Conservation (phyloP, 1,140 invertebrate genomes). For the Pseudomyrmex dendroicus region DNA sequence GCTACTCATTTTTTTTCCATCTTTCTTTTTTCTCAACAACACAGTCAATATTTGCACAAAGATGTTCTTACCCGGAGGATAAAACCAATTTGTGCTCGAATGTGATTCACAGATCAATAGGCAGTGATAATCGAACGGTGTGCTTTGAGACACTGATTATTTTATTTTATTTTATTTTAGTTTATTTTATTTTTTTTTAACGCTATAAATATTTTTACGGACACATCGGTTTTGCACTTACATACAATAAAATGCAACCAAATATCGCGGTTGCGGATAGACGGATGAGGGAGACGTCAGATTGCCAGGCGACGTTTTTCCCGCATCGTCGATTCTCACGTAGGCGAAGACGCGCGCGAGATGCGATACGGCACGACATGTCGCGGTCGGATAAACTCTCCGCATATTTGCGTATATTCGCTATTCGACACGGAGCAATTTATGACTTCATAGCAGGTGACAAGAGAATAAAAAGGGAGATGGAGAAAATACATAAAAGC, state of each 20-base stretch:
- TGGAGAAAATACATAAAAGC: slow-evolving; percentile 8
- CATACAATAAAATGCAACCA: neutral
- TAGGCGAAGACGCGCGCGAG: slow-evolving; percentile 19
- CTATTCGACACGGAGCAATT: slow-evolving; percentile 40
- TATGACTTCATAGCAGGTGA: slow-evolving; percentile 51
- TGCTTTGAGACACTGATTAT: neutral
- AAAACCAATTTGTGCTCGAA: neutral
- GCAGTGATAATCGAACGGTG: neutral
- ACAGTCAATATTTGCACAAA: neutral
- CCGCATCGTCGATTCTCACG: neutral
- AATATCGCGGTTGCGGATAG: neutral
- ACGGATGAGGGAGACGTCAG: neutral
- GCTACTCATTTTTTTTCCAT: neutral
- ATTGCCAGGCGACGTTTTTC: neutral
- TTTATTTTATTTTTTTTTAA: neutral
- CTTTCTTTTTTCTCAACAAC: neutral
- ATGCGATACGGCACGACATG: slow-evolving; percentile 2
- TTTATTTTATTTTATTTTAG: neutral
- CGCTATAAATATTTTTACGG: neutral
- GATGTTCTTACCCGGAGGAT: neutral
- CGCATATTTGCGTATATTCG: slow-evolving; percentile 14
- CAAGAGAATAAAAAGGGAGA: slow-evolving; percentile 25
- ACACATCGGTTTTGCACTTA: too few species aligned
- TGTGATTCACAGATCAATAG: neutral
- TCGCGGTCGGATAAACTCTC: slow-evolving; percentile 46